phyloP scores from a whole-genome alignment of 2,113 vertebrate species.

The Erythrocebus patas region DNA sequence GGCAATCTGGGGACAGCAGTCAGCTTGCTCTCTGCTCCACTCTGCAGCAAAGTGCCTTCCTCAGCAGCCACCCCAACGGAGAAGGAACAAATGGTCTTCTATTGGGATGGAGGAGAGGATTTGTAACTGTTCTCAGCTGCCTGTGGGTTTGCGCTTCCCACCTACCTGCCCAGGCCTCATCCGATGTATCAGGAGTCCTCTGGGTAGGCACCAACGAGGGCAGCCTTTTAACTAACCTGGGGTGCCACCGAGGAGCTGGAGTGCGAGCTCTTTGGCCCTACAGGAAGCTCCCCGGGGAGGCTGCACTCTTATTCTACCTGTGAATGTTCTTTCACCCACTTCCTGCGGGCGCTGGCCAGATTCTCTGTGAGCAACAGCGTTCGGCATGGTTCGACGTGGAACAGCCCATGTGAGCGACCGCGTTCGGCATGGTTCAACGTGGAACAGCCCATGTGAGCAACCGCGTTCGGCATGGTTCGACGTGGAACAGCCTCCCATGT shows the following conservation, averaged over 20 bases:
- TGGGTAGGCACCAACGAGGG: neutral
- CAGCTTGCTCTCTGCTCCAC: neutral
- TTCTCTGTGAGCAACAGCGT: neutral
- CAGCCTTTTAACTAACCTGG: neutral
- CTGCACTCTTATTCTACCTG: neutral
- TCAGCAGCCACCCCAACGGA: neutral
- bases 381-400: neutral
- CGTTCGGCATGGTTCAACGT: neutral
- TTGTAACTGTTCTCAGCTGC: neutral
- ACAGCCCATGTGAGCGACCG: neutral
- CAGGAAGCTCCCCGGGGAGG: neutral
- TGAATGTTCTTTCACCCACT: neutral
- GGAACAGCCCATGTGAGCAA: neutral
- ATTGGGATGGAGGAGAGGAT: neutral
- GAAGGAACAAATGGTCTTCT: neutral
- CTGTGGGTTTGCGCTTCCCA: neutral
- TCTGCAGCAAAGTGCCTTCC: neutral
- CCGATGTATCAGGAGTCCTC: rapidly evolving
- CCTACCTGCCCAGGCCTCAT: neutral
- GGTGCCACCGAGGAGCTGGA: neutral
- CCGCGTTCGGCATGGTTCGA: rapidly evolving
- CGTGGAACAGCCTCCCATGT: neutral
- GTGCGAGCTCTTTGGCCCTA: neutral
- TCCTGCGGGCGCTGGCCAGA: neutral
- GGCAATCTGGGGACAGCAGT: neutral